Conservation (phyloP, 2,888 invertebrate genomes). For the Odontocerum albicorne region DNA sequence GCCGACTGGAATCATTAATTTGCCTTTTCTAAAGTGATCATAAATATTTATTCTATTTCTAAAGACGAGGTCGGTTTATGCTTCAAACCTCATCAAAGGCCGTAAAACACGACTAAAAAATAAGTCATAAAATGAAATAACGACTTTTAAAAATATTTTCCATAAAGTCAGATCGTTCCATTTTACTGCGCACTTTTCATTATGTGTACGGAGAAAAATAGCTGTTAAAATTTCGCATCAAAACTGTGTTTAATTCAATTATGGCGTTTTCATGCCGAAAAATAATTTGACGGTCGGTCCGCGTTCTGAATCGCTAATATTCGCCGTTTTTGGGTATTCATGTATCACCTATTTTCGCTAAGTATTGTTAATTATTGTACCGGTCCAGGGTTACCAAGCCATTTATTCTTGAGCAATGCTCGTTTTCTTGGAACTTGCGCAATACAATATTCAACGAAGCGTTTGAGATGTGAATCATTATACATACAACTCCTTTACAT, state of each 20-base stretch:
- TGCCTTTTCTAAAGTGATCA: background rate
- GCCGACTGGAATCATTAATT: constrained; percentile 3
- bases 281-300: constrained; percentile 24
- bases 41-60: background rate
- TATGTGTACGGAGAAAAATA: background rate
- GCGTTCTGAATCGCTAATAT: constrained; percentile 18
- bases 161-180: constrained; percentile 5
- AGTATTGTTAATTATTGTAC: constrained; percentile 24
- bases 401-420: background rate
- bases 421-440: no score
- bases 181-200: constrained; percentile 5
- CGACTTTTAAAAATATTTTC: constrained; percentile 13
- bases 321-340: constrained; percentile 11
- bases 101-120: constrained; percentile 11
- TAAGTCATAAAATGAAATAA: constrained; percentile 6
- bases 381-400: background rate
- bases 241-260: constrained; percentile 23
- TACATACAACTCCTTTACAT: no score
- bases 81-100: constrained; percentile 4
- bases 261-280: constrained; percentile 17
- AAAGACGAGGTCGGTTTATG: background rate
- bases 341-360: constrained; percentile 23
- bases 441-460: no score
- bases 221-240: constrained; percentile 11
- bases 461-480: no score